Conservation (phyloP, 2,797 vertebrate genomes). For the Astyanax mexicanus region DNA sequence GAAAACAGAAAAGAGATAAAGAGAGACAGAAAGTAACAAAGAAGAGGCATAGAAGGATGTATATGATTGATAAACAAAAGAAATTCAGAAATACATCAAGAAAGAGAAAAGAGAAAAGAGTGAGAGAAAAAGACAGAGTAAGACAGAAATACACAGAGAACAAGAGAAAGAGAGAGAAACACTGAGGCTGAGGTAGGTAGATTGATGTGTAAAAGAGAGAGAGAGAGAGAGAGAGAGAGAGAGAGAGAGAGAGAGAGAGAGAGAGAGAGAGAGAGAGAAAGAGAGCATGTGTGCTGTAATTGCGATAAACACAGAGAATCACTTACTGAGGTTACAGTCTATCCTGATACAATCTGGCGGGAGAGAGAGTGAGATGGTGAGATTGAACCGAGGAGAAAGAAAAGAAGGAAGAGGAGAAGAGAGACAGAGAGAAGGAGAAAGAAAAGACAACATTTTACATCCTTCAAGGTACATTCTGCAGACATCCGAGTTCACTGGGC, state of each 20-base stretch:
- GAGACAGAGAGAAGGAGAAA: constrained; percentile 62
- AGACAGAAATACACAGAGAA: no score
- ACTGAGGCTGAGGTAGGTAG: no score
- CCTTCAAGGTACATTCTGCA: constrained; percentile 95
- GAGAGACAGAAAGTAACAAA: constrained; percentile 62
- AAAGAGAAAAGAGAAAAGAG: no score
- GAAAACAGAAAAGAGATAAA: background rate
- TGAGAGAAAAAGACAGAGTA: no score
- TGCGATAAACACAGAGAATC: constrained; percentile 70
- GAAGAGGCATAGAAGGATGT: constrained; percentile 56
- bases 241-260: constrained; percentile 61
- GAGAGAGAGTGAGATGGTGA: constrained; percentile 90
- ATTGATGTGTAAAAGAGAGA: no score
- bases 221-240: background rate
- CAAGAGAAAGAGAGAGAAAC: no score
- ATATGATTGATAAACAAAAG: no score
- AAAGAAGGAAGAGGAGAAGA: constrained; percentile 53
- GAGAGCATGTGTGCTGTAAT: constrained; percentile 18
- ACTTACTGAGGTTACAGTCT: constrained; percentile 98
- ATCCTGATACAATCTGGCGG: constrained; percentile 96
- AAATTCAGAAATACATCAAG: no score
- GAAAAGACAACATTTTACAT: constrained; percentile 88
- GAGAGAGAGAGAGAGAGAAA: constrained; percentile 55
- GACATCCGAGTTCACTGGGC: constrained; percentile 79
- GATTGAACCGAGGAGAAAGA: constrained; percentile 72